Evolutionary conservation across 2,888 invertebrate genomes (phyloP).

Genomic region (Coleophora deauratella): DNA sequence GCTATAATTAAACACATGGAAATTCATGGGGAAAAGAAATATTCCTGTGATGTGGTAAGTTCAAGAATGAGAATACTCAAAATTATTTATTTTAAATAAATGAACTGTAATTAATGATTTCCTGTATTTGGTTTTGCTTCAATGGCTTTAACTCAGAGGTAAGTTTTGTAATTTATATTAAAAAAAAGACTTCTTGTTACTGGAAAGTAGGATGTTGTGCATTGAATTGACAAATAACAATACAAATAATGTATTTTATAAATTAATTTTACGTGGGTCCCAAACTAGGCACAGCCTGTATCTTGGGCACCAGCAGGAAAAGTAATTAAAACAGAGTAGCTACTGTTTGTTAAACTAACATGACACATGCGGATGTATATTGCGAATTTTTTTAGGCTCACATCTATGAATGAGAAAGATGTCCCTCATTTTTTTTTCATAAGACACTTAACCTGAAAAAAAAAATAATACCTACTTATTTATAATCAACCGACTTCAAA

Average conservation of each 20-base stretch:
- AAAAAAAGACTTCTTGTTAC: neutral
- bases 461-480: too few species aligned
- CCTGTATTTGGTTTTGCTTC: neutral
- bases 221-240: neutral
- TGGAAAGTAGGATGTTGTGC: neutral
- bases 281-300: too few species aligned
- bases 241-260: neutral
- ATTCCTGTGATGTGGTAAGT: constrained; percentile 75
- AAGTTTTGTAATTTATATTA: neutral
- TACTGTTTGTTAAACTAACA: too few species aligned
- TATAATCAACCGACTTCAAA: too few species aligned
- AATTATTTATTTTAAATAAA: constrained; percentile 5
- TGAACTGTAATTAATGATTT: neutral
- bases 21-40: constrained; percentile 79
- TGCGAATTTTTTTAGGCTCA: too few species aligned
- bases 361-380: too few species aligned
- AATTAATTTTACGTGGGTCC: neutral
- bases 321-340: too few species aligned
- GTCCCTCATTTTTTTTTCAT: too few species aligned
- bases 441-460: too few species aligned
- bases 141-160: neutral
- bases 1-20: constrained; percentile 84
- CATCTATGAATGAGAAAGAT: too few species aligned
- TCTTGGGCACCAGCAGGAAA: neutral
- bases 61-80: neutral